Base-by-base conservation (phyloP, 2,888 invertebrate species). In the Nebria salina region DNA sequence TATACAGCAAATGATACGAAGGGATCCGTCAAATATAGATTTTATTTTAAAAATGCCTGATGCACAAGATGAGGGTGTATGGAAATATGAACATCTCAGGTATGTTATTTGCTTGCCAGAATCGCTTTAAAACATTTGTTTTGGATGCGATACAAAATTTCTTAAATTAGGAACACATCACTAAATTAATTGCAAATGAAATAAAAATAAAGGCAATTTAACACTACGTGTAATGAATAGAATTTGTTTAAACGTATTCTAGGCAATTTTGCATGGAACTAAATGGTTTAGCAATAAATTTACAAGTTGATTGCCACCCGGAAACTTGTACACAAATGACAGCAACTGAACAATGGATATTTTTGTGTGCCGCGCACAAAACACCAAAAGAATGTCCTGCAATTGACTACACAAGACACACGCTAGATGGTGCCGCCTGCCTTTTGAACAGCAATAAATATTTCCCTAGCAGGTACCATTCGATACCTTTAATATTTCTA, bases 301-400 rank as follows among this genome's bases (percentile, higher is more conserved):
- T 99, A 84, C 99, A 99, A 91, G 94, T 94, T 84, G 98, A 99
- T 89, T 99, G 99, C 89, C 96, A 97, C 87, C 98, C 99, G 65
- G 96, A 97, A 86, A 97, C 96, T 26, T 99, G 99, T 89, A 97
- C 96, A 83, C 99, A 99, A 90, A 99, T 99, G 99, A 99, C 99
- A 72, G 99, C 99, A 43, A 99, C 99, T 42, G 99, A 99, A 89
- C 99, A 99, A 87, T 99, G 99, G 99, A 99, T 99, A 89, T 99
- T 99, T 89, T 91, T 99, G 77, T 99, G 99, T 91, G 99, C 99
- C 82, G 99, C 99, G 68, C 99, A 99, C 89, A 99, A 99, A 92
- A 99, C 99, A 83, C 99, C 99, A 66, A 99, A 99, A 90, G 99
- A 99, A 92, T 99, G 99, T 89, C 97, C 99, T 81, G 99, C 99